Evolutionary conservation across 2,888 invertebrate species (phyloP).

Genomic region (Venusia cambrica): DNA sequence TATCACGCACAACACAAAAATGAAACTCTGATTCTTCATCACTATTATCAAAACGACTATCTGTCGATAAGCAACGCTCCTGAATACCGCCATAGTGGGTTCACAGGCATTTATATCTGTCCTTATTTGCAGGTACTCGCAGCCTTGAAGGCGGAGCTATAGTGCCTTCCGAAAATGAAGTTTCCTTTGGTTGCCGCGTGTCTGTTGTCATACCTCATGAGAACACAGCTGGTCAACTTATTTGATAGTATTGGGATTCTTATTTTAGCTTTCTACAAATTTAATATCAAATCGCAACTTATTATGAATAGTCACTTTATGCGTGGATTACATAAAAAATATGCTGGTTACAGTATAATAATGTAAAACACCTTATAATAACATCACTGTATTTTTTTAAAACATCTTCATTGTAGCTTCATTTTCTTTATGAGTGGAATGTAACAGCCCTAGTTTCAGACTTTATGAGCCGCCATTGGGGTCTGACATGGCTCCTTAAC

Average conservation of each 20-base stretch:
- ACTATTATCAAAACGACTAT: constrained; percentile 45
- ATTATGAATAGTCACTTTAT: too few relatives aligned
- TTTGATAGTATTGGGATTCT: neutral
- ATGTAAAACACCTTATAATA: too few relatives aligned
- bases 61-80: constrained; percentile 47
- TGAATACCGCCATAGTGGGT: constrained; percentile 64
- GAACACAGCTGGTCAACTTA: constrained; percentile 1
- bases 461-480: too few relatives aligned
- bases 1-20: constrained; percentile 44
- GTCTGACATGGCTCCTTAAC: too few relatives aligned
- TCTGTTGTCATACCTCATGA: constrained; percentile 11
- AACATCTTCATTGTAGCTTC: too few relatives aligned
- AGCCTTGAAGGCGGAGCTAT: constrained; percentile 59
- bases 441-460: too few relatives aligned
- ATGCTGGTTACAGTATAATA: too few relatives aligned
- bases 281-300: too few relatives aligned
- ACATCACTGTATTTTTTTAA: too few relatives aligned
- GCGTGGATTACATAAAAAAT: too few relatives aligned
- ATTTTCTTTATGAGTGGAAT: too few relatives aligned
- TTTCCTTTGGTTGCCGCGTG: constrained; percentile 50
- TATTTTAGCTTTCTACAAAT: too few relatives aligned
- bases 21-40: constrained; percentile 50
- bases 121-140: constrained; percentile 57
- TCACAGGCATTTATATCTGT: constrained; percentile 74
- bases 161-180: constrained; percentile 66